phyloP scores from a whole-genome alignment of 2,113 vertebrate species.

The Ageneiosus marmoratus region DNA sequence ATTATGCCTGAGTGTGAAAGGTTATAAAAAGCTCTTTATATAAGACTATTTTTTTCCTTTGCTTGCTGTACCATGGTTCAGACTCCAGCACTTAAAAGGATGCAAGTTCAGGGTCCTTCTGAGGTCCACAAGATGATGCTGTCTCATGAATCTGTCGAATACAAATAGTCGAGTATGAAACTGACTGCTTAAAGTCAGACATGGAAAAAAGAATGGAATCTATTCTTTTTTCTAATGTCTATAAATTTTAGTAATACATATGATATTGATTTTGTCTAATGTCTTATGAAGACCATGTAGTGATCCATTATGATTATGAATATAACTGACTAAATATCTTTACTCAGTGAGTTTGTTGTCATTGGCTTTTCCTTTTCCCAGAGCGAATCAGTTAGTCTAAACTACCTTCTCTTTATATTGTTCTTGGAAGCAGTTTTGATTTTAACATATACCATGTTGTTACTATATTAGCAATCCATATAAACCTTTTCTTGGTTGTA shows the following conservation, averaged over 20 bases:
- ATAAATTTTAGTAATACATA: not conserved
- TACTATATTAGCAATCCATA: constrained; percentile 3
- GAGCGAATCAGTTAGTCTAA: not conserved
- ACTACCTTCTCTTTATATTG: not conserved
- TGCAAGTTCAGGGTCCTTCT: not conserved
- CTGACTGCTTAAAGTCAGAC: not conserved
- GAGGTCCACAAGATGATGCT: not conserved
- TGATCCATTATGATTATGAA: not conserved
- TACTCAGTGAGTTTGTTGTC: not conserved
- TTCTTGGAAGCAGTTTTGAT: not conserved
- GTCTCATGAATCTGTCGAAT: not conserved
- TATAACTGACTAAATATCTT: not conserved
- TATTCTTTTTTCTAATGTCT: not conserved
- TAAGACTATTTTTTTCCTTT: not conserved
- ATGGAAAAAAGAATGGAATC: not conserved
- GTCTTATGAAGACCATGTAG: not conserved
- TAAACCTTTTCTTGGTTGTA: not conserved
- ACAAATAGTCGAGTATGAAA: not conserved
- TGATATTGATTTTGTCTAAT: not conserved
- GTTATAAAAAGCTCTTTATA: not conserved
- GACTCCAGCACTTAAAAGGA: not conserved
- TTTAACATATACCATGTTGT: constrained; percentile 10
- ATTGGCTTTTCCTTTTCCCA: not conserved
- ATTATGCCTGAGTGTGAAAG: not conserved
- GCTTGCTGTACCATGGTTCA: not conserved